phyloP scores from a whole-genome alignment of 1,140 invertebrate species.

The Platorchestia sp. region DNA sequence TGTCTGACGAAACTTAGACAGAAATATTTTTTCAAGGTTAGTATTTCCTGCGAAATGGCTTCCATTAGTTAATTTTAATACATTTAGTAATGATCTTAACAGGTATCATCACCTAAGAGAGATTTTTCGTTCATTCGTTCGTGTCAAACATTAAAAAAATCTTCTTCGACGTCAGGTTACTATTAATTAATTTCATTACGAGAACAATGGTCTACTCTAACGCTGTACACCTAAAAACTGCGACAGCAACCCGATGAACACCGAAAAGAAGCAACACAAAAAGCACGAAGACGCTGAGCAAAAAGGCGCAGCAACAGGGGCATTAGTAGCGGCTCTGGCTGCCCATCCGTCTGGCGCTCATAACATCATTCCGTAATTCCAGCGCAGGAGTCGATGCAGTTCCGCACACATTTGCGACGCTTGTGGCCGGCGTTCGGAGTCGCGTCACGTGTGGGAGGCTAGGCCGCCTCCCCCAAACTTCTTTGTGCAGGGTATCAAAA shows the following conservation, averaged over 20 bases:
- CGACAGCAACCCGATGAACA: neutral
- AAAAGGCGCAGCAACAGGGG: neutral
- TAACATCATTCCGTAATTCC: constrained; percentile 24
- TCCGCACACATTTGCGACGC: neutral
- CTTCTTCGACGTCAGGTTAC: neutral
- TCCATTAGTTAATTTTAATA: neutral
- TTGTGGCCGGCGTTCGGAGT: neutral
- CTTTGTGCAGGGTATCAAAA: constrained; percentile 43
- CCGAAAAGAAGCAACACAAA: neutral
- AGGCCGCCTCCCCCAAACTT: constrained; percentile 32
- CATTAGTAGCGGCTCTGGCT: neutral
- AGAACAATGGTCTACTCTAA: neutral
- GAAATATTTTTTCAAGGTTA: neutral
- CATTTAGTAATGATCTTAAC: neutral
- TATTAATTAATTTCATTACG: neutral
- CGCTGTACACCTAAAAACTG: neutral
- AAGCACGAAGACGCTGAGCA: neutral
- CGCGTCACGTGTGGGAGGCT: neutral
- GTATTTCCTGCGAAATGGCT: neutral
- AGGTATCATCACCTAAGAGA: neutral
- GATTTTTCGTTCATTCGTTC: neutral
- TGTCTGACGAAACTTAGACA: neutral
- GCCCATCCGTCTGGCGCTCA: neutral
- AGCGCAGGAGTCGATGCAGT: neutral
- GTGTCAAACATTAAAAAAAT: neutral